Conservation (phyloP, 1,140 invertebrate genomes). For the Diorhabda sublineata region DNA sequence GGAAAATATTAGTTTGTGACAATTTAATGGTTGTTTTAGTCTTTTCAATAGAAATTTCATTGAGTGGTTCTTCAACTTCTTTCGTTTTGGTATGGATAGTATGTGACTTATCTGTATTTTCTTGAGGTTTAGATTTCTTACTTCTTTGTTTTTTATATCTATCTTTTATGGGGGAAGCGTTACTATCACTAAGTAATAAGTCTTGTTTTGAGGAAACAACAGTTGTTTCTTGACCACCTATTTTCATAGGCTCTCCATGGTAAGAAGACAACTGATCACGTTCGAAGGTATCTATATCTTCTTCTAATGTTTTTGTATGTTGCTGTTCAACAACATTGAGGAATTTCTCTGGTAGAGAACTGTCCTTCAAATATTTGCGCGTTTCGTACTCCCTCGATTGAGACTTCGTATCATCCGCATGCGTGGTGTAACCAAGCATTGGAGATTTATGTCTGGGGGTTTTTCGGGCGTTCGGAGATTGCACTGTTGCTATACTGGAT, state of each 20-base stretch:
- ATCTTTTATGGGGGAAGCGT: conserved; percentile 41
- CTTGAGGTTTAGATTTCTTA: conserved; percentile 45
- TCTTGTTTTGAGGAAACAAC: conserved; percentile 31
- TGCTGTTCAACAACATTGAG: conserved; percentile 31
- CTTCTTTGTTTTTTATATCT: conserved; percentile 50
- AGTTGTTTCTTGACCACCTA: conserved; percentile 34
- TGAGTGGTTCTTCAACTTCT: conserved; percentile 10
- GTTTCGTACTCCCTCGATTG: conserved; percentile 27
- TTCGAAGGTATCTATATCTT: conserved; percentile 31
- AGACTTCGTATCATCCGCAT: conserved; percentile 36
- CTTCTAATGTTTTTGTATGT: conserved; percentile 35
- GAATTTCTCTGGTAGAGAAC: conserved; percentile 31
- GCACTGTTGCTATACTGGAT: conserved; percentile 50
- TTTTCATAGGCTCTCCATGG: conserved; percentile 38
- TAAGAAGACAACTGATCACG: conserved; percentile 32
- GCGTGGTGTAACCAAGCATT: conserved; percentile 37
- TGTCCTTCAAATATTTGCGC: conserved; percentile 26
- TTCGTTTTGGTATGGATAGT: conserved; percentile 26
- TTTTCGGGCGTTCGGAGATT: conserved; percentile 29
- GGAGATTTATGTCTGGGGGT: conserved; percentile 41
- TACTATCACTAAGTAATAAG: conserved; percentile 36
- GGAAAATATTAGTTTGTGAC: not conserved
- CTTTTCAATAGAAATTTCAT: not conserved
- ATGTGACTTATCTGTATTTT: conserved; percentile 32
- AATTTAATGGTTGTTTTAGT: not conserved